Evolutionary conservation across 1,140 invertebrate genomes (phyloP).

Genomic region (Drosophila dunni): DNA sequence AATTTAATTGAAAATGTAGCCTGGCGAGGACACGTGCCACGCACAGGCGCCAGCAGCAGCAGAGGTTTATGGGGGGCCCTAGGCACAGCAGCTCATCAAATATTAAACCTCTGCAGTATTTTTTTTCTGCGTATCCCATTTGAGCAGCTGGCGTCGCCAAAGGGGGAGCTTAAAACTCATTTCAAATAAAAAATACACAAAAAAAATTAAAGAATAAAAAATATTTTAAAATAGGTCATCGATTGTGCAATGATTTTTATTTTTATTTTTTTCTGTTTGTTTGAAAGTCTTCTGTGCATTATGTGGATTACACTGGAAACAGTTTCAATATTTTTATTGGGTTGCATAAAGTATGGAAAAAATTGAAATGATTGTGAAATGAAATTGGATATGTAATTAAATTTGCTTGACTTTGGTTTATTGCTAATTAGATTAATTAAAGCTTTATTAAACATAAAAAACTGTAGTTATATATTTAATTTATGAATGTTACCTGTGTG

Average conservation of each 20-base stretch:
- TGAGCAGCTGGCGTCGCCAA: slow-evolving; percentile 52
- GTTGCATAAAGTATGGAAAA: neutral
- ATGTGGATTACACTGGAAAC: slow-evolving; percentile 11
- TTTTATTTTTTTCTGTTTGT: slow-evolving; percentile 11
- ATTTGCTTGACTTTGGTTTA: slow-evolving; percentile 1
- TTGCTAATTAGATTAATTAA: too few relatives aligned
- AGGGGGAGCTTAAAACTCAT: slow-evolving; percentile 14
- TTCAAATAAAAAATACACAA: slow-evolving; percentile 25
- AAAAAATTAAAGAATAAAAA: slow-evolving; percentile 44
- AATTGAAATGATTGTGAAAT: neutral
- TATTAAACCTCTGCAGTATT: slow-evolving; percentile 47
- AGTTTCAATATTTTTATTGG: neutral
- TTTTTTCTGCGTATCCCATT: slow-evolving; percentile 46
- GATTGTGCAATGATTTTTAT: slow-evolving; percentile 16
- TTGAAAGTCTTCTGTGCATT: slow-evolving; percentile 9
- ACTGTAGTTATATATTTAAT: too few relatives aligned
- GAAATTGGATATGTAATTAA: too few relatives aligned
- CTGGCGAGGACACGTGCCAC: slow-evolving; percentile 48
- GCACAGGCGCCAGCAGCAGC: slow-evolving; percentile 7
- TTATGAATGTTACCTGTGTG: too few relatives aligned
- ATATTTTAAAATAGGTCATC: slow-evolving; percentile 51
- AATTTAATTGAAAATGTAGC: slow-evolving; percentile 78
- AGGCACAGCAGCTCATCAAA: slow-evolving; percentile 60
- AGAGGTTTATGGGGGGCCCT: too few relatives aligned
- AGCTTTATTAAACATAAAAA: neutral